Evolutionary conservation across 2,888 invertebrate genomes (phyloP).

Genomic region (Gandaritis pyraliata): DNA sequence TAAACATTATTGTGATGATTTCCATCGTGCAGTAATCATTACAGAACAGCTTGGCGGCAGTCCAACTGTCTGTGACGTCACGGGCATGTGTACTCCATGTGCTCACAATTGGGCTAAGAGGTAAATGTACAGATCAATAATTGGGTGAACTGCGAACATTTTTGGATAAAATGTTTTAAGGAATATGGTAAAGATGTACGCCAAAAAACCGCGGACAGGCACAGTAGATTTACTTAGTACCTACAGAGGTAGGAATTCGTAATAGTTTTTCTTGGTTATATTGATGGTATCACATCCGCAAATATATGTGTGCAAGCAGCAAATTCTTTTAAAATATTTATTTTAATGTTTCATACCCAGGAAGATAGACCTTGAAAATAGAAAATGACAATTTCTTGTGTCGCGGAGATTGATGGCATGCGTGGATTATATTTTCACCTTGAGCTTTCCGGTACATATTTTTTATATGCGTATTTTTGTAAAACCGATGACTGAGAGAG

Average conservation of each 20-base stretch:
- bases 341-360: not conserved
- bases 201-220: no score
- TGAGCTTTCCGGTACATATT: conserved; percentile 35
- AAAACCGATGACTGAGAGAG: conserved; percentile 5
- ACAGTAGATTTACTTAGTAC: no score
- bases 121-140: conserved; percentile 25
- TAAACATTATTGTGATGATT: conserved; percentile 21
- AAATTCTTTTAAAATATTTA: not conserved
- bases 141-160: not conserved
- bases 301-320: not conserved
- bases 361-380: conserved; percentile 20
- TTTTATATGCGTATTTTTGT: conserved; percentile 7
- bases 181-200: no score
- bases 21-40: conserved; percentile 27
- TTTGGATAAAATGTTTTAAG: not conserved
- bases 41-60: conserved; percentile 23
- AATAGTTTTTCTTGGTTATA: no score
- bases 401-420: conserved; percentile 32
- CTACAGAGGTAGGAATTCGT: no score
- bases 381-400: conserved; percentile 29
- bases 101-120: conserved; percentile 36
- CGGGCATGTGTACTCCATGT: conserved; percentile 27
- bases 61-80: conserved; percentile 38
- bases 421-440: conserved; percentile 35
- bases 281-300: no score